phyloP scores from a whole-genome alignment of 2,888 invertebrate genomes.

The Cheilosia grossa region DNA sequence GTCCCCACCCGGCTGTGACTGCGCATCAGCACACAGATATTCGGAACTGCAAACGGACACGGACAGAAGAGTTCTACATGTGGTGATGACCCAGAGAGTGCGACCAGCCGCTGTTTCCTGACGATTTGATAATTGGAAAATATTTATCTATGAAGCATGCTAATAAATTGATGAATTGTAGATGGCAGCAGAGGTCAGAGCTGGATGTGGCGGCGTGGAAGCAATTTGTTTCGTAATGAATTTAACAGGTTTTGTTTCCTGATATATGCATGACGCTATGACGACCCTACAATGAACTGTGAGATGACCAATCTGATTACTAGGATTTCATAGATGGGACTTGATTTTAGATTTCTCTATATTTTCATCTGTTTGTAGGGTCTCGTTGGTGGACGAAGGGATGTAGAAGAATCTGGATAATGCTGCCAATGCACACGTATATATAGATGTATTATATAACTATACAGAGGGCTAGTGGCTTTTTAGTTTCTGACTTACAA shows the following conservation, averaged over 20 bases:
- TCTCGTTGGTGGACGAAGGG: no score
- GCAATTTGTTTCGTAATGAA: conserved; percentile 62
- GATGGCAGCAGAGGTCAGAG: conserved; percentile 53
- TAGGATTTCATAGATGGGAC: neutral
- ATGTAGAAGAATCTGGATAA: no score
- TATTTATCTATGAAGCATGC: conserved; percentile 62
- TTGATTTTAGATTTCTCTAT: neutral
- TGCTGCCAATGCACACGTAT: no score
- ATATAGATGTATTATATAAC: no score
- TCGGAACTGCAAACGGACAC: conserved; percentile 28
- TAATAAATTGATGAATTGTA: conserved; percentile 69
- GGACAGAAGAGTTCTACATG: conserved; percentile 4
- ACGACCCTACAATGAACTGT: neutral
- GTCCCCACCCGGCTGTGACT: conserved; percentile 24
- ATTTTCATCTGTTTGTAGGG: no score
- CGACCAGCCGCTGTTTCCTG: conserved; percentile 70
- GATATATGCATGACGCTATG: neutral
- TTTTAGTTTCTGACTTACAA: no score
- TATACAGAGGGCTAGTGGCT: no score
- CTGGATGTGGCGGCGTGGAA: conserved; percentile 57
- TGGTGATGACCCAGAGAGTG: conserved; percentile 44
- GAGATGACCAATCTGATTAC: neutral
- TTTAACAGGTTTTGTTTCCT: conserved; percentile 46
- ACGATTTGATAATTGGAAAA: conserved; percentile 74
- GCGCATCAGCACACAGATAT: conserved; percentile 2